phyloP scores from a whole-genome alignment of 2,113 vertebrate genomes.

The Toxostoma redivivum region DNA sequence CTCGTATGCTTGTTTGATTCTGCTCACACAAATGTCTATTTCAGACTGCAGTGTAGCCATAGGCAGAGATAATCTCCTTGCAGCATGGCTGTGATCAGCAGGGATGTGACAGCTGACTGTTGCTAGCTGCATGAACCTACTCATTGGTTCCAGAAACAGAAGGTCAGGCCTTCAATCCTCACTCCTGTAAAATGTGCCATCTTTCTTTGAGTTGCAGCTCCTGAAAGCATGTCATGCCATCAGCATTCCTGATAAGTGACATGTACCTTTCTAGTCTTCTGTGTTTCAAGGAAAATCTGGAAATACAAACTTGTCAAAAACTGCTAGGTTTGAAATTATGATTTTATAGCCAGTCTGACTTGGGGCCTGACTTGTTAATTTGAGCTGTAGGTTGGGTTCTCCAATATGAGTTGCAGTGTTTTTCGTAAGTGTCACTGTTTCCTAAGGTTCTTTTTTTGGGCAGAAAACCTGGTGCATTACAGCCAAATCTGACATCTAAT shows the following conservation, averaged over 20 bases:
- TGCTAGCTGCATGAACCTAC: neutral
- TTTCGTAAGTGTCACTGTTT: neutral
- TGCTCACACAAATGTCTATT: constrained; percentile 1
- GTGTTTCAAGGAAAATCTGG: neutral
- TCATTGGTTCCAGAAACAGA: neutral
- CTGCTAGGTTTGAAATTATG: neutral
- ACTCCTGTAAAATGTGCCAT: neutral
- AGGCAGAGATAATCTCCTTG: neutral
- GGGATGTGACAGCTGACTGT: constrained; percentile 42
- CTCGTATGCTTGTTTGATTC: neutral
- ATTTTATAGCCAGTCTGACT: neutral
- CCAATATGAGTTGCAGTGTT: neutral
- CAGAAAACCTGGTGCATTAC: neutral
- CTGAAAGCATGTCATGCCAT: neutral
- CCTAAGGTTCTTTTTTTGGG: neutral
- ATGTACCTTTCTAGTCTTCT: neutral
- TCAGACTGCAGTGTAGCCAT: neutral
- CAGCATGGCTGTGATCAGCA: constrained; percentile 10
- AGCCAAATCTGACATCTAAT: neutral
- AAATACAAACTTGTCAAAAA: neutral
- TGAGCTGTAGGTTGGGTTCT: neutral
- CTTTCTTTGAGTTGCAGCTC: neutral
- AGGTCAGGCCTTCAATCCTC: neutral
- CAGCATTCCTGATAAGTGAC: neutral
- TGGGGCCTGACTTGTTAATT: neutral